Conservation (phyloP, 2,113 vertebrate species). For the Fregata magnificens region DNA sequence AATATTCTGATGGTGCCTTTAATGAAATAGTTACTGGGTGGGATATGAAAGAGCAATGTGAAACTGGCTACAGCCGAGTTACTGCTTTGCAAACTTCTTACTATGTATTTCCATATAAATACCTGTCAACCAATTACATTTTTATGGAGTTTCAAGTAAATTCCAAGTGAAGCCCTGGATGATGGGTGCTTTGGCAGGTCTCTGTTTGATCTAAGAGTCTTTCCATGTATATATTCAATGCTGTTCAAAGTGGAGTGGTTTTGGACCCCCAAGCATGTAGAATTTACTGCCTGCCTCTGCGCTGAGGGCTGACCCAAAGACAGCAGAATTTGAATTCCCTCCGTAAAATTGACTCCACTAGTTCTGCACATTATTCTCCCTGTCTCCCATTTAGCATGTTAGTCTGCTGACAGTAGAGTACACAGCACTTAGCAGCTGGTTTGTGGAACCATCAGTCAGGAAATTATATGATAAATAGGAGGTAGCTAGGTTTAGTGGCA, state of each 20-base stretch:
- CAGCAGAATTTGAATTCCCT: slow-evolving; percentile 67
- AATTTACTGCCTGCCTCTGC: slow-evolving; percentile 37
- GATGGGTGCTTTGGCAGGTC: background rate
- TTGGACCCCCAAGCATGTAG: background rate
- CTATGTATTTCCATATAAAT: slow-evolving; percentile 30
- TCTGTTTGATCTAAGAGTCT: slow-evolving; percentile 7
- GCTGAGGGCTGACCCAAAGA: background rate
- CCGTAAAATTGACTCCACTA: slow-evolving; percentile 63
- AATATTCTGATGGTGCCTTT: background rate
- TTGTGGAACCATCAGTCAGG: slow-evolving; percentile 83
- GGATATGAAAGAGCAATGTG: background rate
- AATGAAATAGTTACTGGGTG: background rate
- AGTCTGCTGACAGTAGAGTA: slow-evolving; percentile 81
- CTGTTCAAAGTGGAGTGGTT: background rate
- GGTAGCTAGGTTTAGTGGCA: slow-evolving; percentile 77
- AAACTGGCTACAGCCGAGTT: background rate
- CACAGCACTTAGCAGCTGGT: slow-evolving; percentile 83
- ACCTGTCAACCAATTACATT: background rate
- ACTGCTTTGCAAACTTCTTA: background rate
- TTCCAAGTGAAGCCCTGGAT: background rate
- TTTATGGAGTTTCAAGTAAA: slow-evolving; percentile 21
- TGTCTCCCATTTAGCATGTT: slow-evolving; percentile 76
- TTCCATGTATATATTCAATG: slow-evolving; percentile 29
- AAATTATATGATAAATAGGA: slow-evolving; percentile 85
- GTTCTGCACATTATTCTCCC: slow-evolving; percentile 71